Evolutionary conservation across 2,113 vertebrate genomes (phyloP).

Genomic region (Cinclus mexicanus): DNA sequence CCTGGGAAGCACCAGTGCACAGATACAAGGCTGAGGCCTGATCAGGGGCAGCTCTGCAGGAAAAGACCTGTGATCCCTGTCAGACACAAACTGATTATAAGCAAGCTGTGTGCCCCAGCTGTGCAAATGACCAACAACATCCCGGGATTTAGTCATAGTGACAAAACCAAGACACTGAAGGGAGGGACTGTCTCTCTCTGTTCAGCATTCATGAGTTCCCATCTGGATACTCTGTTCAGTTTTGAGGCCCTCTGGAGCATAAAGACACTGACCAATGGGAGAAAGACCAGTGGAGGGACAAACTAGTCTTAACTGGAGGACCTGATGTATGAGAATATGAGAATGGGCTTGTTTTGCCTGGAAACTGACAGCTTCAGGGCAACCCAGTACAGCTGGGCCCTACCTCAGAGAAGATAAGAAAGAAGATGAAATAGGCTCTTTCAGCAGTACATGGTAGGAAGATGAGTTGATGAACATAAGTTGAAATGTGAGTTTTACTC

Average conservation of each 20-base stretch:
- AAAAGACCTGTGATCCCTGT: neutral
- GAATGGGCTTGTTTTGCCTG: neutral
- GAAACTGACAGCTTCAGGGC: neutral
- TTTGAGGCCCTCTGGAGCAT: neutral
- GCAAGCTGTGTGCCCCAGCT: neutral
- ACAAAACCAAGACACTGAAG: neutral
- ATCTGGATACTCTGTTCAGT: neutral
- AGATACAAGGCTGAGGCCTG: neutral
- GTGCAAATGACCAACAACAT: neutral
- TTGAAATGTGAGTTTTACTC: neutral
- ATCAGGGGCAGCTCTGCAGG: neutral
- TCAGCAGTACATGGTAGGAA: neutral
- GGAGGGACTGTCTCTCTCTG: neutral
- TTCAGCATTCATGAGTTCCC: neutral
- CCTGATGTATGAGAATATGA: neutral
- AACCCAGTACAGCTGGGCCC: accelerated
- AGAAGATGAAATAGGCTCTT: neutral
- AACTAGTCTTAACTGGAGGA: neutral
- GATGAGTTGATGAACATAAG: neutral
- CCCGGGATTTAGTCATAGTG: neutral
- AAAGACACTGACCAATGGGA: neutral
- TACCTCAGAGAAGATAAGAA: neutral
- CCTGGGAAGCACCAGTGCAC: neutral
- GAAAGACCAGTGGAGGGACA: neutral
- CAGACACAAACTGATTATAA: neutral